Evolutionary conservation across 2,113 vertebrate genomes (phyloP), one percentile per base, ranked within the genome.

Genomic region (Eleginops maclovinus): DNA sequence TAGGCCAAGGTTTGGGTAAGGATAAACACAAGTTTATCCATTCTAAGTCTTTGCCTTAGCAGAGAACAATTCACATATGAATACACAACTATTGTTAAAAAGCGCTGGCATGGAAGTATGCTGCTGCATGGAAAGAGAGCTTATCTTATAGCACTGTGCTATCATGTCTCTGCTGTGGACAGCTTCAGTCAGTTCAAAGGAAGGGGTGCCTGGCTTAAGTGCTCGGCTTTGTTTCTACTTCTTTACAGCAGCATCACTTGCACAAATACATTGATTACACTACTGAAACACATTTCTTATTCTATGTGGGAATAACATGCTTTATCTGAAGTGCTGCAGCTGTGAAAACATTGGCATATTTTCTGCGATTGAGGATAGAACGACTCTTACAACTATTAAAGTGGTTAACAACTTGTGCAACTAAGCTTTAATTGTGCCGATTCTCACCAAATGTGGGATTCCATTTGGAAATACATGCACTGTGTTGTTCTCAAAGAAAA

Each of bases 11-110:
- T 91, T 94, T 93, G 84, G 87, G 76, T 80, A 82, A 63, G 91
- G 85, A 92, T 93, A 90, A 94, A 92, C 88, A 87, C 58, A 81
- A 86, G 83, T 93, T 85, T 91, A 90, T 90, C 89, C 86, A 90
- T 76, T 54, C 80, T 79, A 82, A 89, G 83, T 88, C 86, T 88
- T 85, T 72, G 55, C 82, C 64, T 82, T 77, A 63, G 84, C 67
- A 41, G 66, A 82, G 79, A 84, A 89, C 76, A 88, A 90, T 93
- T 82, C 73, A 64, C 67, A 84, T 89, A 84, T 89, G 84, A 85
- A 94, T 89, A 74, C 67, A 56, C 64, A 87, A 85, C 77, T 84
- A 89, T 88, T 91, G 87, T 89, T 76, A 68, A 81, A 81, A 87
- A 82, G 80, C 77, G 84, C 72, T 75, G 82, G 87, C 85, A 81